Evolutionary conservation across 2,113 vertebrate species (phyloP), one percentile per base, ranked within the genome.

Genomic region (Gymnogyps californianus): DNA sequence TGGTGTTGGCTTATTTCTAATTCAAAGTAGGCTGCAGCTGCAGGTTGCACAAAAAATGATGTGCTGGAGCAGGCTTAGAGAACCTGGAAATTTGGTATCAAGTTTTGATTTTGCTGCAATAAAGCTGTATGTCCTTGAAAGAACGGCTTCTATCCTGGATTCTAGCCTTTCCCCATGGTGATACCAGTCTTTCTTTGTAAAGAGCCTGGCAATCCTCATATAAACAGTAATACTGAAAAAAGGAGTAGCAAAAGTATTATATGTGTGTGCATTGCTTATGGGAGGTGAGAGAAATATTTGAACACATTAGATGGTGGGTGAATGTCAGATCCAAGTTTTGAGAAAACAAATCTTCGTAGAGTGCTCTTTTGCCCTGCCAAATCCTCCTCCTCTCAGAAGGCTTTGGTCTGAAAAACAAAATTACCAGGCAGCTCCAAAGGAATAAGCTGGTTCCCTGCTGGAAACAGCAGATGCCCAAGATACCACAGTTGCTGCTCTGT

Each of bases 391-490:
- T 46, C 72, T 78, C n/a, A 32, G 58, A 81, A 81, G 51, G 54
- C 38, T 91, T 83, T 86, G 76, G 59, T 90, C 31, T 90, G 79
- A 90, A 90, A 80, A 72, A 87, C 75, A 83, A 80, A 95, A 93
- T 88, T 57, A 65, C 40, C 51, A 61, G 54, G 49, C 38, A 77
- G 22, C 36, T 90, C 82, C 65, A 90, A 80, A 94, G 71, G 67
- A 92, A 82, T 62, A 52, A 87, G 21, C 62, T 89, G 25, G 12
- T 44, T 96, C 69, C 40, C 77, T 82, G 46, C 25, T 89, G 87
- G 70, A 93, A 92, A 61, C 32, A 67, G 76, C 67, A 95, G 91
- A 65, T 94, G 82, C 95, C 95, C 94, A 81, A 66, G 96, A 79
- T 38, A 83, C 49, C 69, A 47, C 69, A 15, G 11, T 25, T 87